Evolutionary conservation across 2,113 vertebrate species (phyloP).

Genomic region (Butorides virescens): DNA sequence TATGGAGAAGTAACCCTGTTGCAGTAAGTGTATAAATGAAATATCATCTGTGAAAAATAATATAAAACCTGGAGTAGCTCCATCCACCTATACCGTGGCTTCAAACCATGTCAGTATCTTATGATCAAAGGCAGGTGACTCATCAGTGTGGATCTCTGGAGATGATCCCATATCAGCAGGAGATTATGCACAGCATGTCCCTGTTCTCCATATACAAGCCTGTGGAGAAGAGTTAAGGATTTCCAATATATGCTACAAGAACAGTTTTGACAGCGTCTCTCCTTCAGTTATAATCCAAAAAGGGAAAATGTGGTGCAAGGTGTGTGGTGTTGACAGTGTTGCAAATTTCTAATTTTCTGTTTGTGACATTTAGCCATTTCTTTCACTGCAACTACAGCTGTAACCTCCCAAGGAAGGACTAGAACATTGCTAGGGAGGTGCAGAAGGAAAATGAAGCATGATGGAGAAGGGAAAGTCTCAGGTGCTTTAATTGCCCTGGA

Average conservation of each 20-base stretch:
- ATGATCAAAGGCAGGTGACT: not conserved
- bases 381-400: not conserved
- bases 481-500: not conserved
- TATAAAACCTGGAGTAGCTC: not conserved
- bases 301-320: not conserved
- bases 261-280: not conserved
- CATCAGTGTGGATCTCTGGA: not conserved
- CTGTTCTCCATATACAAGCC: not conserved
- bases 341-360: not conserved
- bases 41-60: not conserved
- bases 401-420: not conserved
- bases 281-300: not conserved
- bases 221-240: not conserved
- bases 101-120: not conserved
- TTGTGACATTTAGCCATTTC: not conserved
- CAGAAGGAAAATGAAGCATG: not conserved
- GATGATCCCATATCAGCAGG: not conserved
- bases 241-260: not conserved
- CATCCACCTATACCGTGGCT: not conserved
- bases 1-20: not conserved
- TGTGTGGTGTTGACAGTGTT: not conserved
- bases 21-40: not conserved
- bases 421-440: not conserved
- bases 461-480: not conserved
- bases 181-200: not conserved